Percentiles rank a stretch among this genome's conserved stretches.
These are phyloP conservation scores for Laticauda laticaudata DNA, from an alignment of 2,113 vertebrate species.

Conservation along the genomic window DNA sequence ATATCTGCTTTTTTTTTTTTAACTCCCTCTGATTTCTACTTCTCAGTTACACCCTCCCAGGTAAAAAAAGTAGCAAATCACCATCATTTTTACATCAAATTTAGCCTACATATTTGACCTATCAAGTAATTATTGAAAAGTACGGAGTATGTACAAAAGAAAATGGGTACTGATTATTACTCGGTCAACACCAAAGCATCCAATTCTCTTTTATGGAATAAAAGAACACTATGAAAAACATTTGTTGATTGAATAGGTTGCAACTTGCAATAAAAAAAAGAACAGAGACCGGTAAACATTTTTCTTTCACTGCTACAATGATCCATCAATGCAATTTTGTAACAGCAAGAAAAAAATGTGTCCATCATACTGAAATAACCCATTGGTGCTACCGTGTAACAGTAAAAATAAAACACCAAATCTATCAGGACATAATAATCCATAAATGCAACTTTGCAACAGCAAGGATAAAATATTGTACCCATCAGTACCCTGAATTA, in stretches of 20 bases:
- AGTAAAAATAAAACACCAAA: neutral
- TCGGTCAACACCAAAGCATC: neutral
- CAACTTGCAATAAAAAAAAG: neutral
- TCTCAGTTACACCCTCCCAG: neutral
- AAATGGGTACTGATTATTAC: neutral
- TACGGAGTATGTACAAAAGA: neutral
- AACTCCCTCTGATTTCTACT: neutral
- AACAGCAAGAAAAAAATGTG: neutral
- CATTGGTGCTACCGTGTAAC: neutral
- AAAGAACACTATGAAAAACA: neutral
- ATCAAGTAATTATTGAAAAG: neutral
- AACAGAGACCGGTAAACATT: neutral
- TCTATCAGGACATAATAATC: neutral
- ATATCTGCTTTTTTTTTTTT: neutral
- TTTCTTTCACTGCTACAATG: neutral
- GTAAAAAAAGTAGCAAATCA: neutral
- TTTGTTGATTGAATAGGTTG: neutral
- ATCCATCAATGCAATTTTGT: neutral
- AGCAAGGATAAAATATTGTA: neutral
- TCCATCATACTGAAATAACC: neutral
- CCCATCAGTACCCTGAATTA: neutral
- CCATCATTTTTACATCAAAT: neutral
- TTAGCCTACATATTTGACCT: neutral
- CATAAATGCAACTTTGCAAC: neutral
- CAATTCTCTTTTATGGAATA: neutral